Base-by-base conservation (phyloP, 2,888 invertebrate species). In the Heliothis peltigera region DNA sequence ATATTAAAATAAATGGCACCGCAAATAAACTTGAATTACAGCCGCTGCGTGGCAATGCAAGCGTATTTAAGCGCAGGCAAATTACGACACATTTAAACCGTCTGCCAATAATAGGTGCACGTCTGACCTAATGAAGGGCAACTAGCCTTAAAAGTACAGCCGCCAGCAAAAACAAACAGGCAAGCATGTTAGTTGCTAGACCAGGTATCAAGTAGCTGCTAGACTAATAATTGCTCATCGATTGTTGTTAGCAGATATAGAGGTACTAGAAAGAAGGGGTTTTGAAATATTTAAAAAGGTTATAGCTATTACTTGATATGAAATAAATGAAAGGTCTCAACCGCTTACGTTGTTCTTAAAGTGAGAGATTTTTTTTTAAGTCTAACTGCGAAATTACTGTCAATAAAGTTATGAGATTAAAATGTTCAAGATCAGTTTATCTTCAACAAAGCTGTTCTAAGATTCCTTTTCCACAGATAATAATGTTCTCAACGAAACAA, bases 141-240 rank as follows among this genome's bases (percentile, higher is more conserved):
- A 87, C 83, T 81, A 83, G 84, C 81, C 86, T 80, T 84, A 82
- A 83, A 81, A 83, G 83, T 78, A 70, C 56, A 72, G 85, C 88
- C 89, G 87, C 77, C 86, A 66, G 82, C 86, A 91, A 91, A 91
- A 91, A 89, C 83, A 75, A 70, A 80, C 81, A 75, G 72, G 74
- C 79, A 72, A 81, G 75, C 72, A 84, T 83, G 84, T 83, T 88
- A 81, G 74, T 75, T 73, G 77, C 73, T 56, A 47, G 69, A 64
- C 72, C 71, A 63, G 69, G 76, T 81, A 80, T 81, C 79, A 74
- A 79, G 78, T 75, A 81, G 81, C 79, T 71, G 79, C 82, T 87
- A 84, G 84, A 82, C 83, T 84, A 86, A 84, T 87, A 87, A 87
- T 84, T 85, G 84, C 66, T 81, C 77, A 85, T 89, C 83, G 84